Evolutionary conservation across 2,797 vertebrate genomes (phyloP), one percentile per base, ranked within the genome.

Genomic region (Rhinogobio ventralis): DNA sequence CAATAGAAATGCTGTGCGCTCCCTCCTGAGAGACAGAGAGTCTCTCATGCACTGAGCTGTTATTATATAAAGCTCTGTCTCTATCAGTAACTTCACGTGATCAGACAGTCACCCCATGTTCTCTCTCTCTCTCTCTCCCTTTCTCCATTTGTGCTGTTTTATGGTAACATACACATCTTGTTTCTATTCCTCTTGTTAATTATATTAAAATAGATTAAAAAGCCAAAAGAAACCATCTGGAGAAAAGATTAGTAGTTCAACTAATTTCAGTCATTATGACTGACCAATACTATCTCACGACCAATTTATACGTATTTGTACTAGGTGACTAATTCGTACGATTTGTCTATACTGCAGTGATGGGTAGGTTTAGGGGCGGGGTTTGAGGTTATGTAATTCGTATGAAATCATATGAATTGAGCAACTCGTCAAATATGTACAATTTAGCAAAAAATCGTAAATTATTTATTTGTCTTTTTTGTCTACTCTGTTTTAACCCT

Each of bases 1-100:
- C 49, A 57, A 55, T 7, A 71, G 7, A 23, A 57, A 69, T 14
- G 17, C 83, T 66, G 14, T 33, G 60, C 39, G 28, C 45, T 60
- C 78, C 36, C 49, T 80, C 28, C 14, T n/a, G 42, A 17, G 53
- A 76, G 28, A 79, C 42, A 10, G 20, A 23, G 46, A 39, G 36
- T 74, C 74, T 82, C 46, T 42, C 7, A 76, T 39, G 46, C 55
- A 64, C 36, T 30, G 39, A 83, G 39, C 67, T 60, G 55, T 66
- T 73, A 45, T 84, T 45, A 68, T 78, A 84, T 64, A 75, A 78
- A 76, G 60, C 71, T 68, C n/a, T 17, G 15, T 79, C 73, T 69
- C 80, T 64, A 71, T 77, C 67, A 74, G 23, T 20, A 5, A 75
- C 30, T n/a, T 87, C 84, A 74, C 25, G 2, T 84, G 81, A 87